Evolutionary conservation across 2,113 vertebrate genomes (phyloP).

Genomic region (Lepidothrix coronata): DNA sequence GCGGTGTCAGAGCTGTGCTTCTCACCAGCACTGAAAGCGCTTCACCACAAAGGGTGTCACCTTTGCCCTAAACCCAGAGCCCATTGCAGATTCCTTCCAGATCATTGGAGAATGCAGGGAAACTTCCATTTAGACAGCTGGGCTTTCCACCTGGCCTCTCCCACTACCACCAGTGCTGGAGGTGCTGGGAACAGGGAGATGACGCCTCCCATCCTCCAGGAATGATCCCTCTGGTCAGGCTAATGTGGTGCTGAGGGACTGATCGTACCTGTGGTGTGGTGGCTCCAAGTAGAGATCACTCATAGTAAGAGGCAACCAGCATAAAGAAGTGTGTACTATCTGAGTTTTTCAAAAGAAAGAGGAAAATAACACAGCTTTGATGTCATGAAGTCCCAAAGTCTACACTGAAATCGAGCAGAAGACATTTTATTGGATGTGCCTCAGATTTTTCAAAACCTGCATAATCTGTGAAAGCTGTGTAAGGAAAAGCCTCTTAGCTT

Average conservation of each 20-base stretch:
- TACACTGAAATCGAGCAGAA: background rate
- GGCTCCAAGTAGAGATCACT: background rate
- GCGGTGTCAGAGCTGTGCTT: background rate
- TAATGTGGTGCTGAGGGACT: background rate
- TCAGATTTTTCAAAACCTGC: background rate
- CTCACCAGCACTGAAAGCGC: background rate
- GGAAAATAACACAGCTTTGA: background rate
- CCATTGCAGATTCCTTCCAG: background rate
- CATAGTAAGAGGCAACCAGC: background rate
- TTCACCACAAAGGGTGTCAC: background rate
- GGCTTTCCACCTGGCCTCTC: background rate
- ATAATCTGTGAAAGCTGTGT: background rate
- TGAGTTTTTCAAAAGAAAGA: background rate
- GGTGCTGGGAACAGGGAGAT: background rate
- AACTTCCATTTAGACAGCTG: background rate
- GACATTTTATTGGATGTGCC: background rate
- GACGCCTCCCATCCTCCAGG: background rate
- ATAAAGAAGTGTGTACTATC: background rate
- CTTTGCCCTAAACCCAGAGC: background rate
- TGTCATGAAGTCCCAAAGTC: background rate
- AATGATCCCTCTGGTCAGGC: background rate
- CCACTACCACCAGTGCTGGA: background rate
- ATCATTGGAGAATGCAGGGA: background rate
- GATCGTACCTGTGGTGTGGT: background rate
- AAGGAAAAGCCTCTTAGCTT: background rate